Evolutionary conservation across 1,140 invertebrate species (phyloP).

Genomic region (Ceratosolen fusciceps): DNA sequence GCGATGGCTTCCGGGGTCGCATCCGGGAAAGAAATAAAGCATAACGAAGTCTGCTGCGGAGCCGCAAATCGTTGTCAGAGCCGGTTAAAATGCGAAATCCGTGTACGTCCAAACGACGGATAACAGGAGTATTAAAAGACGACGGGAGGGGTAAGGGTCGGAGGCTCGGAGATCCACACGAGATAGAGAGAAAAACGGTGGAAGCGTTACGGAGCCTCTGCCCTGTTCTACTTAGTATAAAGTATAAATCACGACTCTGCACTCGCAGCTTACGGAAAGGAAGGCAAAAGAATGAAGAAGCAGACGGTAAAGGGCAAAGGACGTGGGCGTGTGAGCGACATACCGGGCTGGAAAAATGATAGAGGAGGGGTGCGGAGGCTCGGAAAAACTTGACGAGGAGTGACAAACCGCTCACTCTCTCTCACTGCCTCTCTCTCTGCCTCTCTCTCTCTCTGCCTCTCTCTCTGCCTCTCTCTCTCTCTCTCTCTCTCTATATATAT

Average conservation of each 20-base stretch:
- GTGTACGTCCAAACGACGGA: neutral
- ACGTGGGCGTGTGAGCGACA: neutral
- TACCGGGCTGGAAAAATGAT: neutral
- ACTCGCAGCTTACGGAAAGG: neutral
- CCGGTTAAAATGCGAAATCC: neutral
- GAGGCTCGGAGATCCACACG: too few relatives aligned
- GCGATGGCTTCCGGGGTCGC: too few relatives aligned
- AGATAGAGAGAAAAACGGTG: neutral
- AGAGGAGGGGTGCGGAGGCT: neutral
- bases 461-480: too few relatives aligned
- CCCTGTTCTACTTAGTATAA: neutral
- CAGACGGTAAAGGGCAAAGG: neutral
- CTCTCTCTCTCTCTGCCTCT: too few relatives aligned
- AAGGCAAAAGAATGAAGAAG: neutral
- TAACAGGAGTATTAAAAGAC: neutral
- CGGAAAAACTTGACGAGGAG: constrained; percentile 8
- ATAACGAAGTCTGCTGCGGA: too few relatives aligned
- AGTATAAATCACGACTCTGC: constrained; percentile 13
- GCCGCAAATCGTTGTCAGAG: neutral
- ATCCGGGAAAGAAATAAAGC: too few relatives aligned
- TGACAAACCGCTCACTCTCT: neutral
- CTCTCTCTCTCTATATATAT: too few relatives aligned
- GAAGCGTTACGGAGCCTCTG: neutral
- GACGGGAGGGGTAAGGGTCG: too few relatives aligned
- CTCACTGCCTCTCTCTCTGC: too few relatives aligned